These are phyloP conservation scores for Mirza zaza DNA, from an alignment of 2,113 vertebrate species.

Conservation along the genomic window DNA sequence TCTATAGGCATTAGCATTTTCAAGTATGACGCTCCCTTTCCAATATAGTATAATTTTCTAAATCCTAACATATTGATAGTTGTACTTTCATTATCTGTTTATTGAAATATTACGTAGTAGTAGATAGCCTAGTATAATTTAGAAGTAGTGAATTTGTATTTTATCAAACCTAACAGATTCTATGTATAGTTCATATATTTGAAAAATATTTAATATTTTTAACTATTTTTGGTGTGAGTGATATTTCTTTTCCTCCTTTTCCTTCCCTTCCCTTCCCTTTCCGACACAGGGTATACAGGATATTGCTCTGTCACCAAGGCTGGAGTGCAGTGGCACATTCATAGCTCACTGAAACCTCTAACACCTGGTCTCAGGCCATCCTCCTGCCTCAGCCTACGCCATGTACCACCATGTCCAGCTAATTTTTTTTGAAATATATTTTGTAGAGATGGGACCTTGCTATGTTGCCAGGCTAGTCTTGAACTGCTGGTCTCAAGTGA, in stretches of 20 bases:
- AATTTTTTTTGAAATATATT: no score
- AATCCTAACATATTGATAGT: background rate
- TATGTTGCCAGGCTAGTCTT: no score
- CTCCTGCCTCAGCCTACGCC: no score
- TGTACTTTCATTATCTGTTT: background rate
- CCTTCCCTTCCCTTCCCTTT: no score
- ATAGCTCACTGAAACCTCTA: no score
- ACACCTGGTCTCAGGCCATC: no score
- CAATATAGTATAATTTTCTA: background rate
- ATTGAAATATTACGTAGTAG: background rate
- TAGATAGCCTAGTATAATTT: background rate
- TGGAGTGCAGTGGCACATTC: no score
- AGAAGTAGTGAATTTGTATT: background rate
- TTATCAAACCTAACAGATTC: background rate
- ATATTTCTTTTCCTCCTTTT: background rate
- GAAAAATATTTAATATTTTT: background rate
- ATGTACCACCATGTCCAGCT: no score
- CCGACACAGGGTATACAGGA: no score
- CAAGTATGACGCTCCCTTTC: background rate
- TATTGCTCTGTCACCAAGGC: no score
- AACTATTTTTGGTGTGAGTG: background rate
- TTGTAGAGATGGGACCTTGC: no score
- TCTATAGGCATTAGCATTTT: slow-evolving; percentile 1
- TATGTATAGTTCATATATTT: background rate
- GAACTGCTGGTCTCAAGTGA: no score